Evolutionary conservation across 2,888 invertebrate genomes (phyloP).

Genomic region (Venusia cambrica): DNA sequence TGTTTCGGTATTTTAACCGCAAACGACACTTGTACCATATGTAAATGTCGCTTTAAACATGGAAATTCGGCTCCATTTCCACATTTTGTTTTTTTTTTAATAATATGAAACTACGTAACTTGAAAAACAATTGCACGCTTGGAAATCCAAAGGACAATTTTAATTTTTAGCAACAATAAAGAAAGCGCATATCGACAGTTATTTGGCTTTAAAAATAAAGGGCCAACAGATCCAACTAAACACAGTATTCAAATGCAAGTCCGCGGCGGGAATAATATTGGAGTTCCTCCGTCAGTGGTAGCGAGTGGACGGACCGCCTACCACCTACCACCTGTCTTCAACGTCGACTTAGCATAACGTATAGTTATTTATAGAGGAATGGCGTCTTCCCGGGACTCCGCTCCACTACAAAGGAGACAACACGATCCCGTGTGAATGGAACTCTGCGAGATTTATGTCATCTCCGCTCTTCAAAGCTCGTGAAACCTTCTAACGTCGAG

Average conservation of each 20-base stretch:
- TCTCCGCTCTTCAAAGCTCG: too few species aligned
- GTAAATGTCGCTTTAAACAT: too few species aligned
- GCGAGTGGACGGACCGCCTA: constrained; percentile 52
- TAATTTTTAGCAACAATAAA: too few species aligned
- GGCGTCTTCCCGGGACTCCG: constrained; percentile 25
- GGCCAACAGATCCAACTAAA: constrained; percentile 17
- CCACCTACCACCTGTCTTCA: constrained; percentile 62
- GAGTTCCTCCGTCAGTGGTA: constrained; percentile 18
- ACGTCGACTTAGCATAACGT: constrained; percentile 61
- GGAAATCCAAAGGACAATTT: too few species aligned
- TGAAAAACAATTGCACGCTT: too few species aligned
- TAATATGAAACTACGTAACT: too few species aligned
- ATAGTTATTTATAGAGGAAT: constrained; percentile 68
- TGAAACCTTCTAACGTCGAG: too few species aligned
- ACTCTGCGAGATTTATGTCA: too few species aligned
- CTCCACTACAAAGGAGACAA: too few species aligned
- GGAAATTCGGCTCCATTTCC: constrained; percentile 21
- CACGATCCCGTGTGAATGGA: too few species aligned
- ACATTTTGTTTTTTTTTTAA: too few species aligned
- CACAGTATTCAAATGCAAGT: constrained; percentile 16
- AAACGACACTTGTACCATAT: too few species aligned
- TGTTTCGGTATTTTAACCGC: constrained; percentile 21
- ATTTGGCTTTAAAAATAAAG: constrained; percentile 14
- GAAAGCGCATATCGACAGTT: constrained; percentile 6
- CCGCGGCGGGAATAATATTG: constrained; percentile 10